phyloP scores from a whole-genome alignment of 1,140 invertebrate species.

The Bactericera cockerelli region DNA sequence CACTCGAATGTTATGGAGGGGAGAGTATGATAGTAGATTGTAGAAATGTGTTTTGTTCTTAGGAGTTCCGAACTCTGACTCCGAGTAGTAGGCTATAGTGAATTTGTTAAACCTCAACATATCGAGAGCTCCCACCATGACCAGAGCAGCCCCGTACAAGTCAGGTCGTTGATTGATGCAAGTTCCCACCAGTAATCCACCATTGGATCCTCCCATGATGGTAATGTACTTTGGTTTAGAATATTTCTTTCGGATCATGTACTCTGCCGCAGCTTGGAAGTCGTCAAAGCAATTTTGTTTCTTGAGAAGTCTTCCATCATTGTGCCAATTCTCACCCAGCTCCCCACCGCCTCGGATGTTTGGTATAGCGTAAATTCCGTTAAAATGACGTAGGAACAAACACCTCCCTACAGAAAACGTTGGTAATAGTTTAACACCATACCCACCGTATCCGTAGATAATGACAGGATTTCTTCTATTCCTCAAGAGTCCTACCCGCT shows the following conservation, averaged over 20 bases:
- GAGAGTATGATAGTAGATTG: conserved; percentile 82
- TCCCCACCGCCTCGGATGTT: conserved; percentile 34
- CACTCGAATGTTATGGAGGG: conserved; percentile 76
- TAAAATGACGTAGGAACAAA: conserved; percentile 79
- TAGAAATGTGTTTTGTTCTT: conserved; percentile 79
- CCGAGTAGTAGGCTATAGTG: conserved; percentile 93
- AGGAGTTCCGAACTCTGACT: conserved; percentile 85
- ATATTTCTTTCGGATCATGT: conserved; percentile 69
- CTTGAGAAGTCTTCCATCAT: conserved; percentile 73
- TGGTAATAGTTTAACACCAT: conserved; percentile 83
- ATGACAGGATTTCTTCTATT: conserved; percentile 62
- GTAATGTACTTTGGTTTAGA: conserved; percentile 60
- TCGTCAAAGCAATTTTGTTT: conserved; percentile 98
- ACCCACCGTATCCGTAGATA: conserved; percentile 95
- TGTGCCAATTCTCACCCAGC: conserved; percentile 95
- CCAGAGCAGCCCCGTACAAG: conserved; percentile 78
- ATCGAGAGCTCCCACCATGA: conserved; percentile 73
- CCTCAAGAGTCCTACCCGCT: conserved; percentile 35
- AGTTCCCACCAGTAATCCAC: conserved; percentile 86
- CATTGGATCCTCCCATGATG: conserved; percentile 92
- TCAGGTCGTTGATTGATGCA: conserved; percentile 90
- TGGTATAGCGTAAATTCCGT: conserved; percentile 34
- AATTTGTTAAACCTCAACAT: conserved; percentile 97
- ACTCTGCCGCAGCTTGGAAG: conserved; percentile 85
- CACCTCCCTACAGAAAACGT: conserved; percentile 67